Conservation (phyloP, 2,888 invertebrate species). For the Stenodema calcarata region DNA sequence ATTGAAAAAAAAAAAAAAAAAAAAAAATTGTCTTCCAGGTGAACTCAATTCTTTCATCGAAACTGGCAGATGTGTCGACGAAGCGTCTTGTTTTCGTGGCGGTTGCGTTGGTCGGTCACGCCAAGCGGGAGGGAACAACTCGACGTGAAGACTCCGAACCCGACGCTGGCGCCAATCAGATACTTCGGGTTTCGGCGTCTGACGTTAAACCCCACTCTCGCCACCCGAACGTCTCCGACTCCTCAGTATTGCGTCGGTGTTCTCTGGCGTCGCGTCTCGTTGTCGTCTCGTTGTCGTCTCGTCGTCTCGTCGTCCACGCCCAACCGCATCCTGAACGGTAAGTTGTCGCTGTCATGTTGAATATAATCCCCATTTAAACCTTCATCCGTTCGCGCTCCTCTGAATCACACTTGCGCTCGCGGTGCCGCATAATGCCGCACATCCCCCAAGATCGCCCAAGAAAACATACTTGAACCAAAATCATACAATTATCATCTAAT, state of each 20-base stretch:
- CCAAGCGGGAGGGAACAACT: neutral
- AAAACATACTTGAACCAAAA: too few relatives aligned
- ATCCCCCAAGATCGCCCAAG: too few relatives aligned
- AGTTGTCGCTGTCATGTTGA: neutral
- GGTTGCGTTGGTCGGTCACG: neutral
- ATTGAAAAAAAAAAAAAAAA: too few relatives aligned
- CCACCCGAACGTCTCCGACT: neutral
- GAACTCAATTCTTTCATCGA: neutral
- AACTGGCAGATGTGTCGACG: neutral
- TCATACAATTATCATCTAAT: too few relatives aligned
- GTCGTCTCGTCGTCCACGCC: neutral
- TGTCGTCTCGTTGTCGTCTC: too few relatives aligned
- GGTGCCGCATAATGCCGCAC: too few relatives aligned
- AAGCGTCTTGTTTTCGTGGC: neutral
- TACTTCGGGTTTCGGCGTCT: neutral
- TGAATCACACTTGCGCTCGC: too few relatives aligned
- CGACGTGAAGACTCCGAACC: neutral
- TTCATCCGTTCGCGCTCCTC: too few relatives aligned
- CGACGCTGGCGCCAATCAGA: neutral
- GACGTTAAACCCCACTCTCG: neutral
- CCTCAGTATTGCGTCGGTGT: neutral
- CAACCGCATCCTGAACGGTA: neutral
- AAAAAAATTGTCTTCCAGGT: too few relatives aligned
- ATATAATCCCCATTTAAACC: too few relatives aligned
- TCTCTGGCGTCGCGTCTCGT: neutral